Conservation (phyloP, 1,140 invertebrate species). For the Patella vulgata region DNA sequence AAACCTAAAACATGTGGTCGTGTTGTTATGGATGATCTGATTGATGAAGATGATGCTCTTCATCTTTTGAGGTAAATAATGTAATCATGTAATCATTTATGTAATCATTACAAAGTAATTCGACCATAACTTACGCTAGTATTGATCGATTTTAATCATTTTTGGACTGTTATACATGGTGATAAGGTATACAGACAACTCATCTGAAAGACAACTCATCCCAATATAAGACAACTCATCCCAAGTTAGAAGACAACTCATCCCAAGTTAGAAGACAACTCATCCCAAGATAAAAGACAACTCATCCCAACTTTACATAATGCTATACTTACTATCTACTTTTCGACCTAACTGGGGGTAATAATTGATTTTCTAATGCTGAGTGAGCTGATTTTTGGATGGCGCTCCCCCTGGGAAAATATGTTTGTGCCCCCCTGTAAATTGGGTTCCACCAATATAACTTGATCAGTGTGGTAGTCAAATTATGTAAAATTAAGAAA, state of each 20-base stretch:
- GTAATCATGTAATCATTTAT: neutral
- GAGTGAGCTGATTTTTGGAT: neutral
- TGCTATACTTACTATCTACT: no score
- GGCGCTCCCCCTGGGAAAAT: neutral
- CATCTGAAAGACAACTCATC: no score
- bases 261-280: no score
- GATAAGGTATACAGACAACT: neutral
- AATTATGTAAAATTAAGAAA: neutral
- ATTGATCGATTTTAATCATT: no score
- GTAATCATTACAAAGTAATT: neutral
- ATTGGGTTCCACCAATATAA: neutral
- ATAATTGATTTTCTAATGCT: no score
- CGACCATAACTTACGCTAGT: no score
- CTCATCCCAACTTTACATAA: no score
- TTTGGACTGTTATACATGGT: no score
- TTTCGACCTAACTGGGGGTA: no score
- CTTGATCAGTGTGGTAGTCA: neutral
- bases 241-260: no score
- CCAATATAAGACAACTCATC: no score
- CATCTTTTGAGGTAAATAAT: constrained; percentile 66
- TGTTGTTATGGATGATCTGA: constrained; percentile 79
- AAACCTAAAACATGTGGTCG: constrained; percentile 80
- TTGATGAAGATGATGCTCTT: constrained; percentile 75
- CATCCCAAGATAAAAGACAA: no score
- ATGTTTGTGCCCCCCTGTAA: neutral